Conservation (phyloP, 2,113 vertebrate species). For the Mesitornis unicolor region DNA sequence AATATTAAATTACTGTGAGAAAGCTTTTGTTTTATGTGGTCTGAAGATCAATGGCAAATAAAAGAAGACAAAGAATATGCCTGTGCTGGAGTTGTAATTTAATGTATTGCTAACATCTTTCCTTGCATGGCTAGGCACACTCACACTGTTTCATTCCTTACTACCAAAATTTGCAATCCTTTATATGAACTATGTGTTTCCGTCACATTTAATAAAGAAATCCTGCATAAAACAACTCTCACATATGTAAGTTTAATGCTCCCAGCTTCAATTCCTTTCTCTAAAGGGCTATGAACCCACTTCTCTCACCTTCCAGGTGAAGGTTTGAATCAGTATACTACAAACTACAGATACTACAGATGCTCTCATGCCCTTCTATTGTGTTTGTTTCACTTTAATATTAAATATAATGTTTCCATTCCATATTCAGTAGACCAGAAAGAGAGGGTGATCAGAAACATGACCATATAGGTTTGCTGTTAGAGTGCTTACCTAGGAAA, state of each 20-base stretch:
- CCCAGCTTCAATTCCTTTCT: background rate
- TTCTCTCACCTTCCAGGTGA: conserved; percentile 4
- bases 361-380: background rate
- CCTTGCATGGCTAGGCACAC: background rate
- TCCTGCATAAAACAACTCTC: background rate
- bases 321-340: background rate
- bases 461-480: accelerated
- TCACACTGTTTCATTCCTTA: background rate
- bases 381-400: background rate
- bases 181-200: background rate
- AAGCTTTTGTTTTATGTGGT: background rate
- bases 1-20: background rate
- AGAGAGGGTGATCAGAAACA: background rate
- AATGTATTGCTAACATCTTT: background rate
- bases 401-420: background rate
- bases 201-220: conserved; percentile 16
- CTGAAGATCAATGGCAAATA: background rate
- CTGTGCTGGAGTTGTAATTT: background rate
- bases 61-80: background rate
- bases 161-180: background rate
- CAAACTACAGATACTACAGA: too few relatives aligned
- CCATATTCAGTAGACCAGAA: background rate
- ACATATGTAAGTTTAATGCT: background rate
- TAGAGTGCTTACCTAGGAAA: background rate
- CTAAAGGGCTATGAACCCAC: background rate